These are phyloP conservation scores for Diplazon laetatorius DNA, from an alignment of 2,888 invertebrate genomes.

Conservation along the genomic window DNA sequence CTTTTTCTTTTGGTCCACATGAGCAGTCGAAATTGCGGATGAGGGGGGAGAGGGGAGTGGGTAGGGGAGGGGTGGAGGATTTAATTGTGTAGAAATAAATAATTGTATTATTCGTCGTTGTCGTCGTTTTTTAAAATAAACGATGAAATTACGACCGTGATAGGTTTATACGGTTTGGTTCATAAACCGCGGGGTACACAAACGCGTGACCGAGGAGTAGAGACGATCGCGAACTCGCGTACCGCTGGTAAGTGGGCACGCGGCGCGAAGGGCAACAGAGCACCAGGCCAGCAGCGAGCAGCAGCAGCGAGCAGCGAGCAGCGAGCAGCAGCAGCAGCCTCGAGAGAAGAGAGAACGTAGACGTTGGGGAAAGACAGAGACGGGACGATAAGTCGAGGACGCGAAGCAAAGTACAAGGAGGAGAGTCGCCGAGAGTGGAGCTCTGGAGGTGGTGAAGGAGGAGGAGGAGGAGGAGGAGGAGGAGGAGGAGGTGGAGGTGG, in stretches of 20 bases:
- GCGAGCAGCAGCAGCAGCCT: constrained; percentile 56
- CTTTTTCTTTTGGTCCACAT: too few relatives aligned
- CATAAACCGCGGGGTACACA: too few relatives aligned
- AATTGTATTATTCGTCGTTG: too few relatives aligned
- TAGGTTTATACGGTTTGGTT: too few relatives aligned
- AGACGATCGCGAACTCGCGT: constrained; percentile 69
- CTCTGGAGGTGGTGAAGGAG: too few relatives aligned
- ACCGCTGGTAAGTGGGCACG: constrained; percentile 75
- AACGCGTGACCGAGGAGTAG: constrained; percentile 28
- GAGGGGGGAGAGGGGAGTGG: too few relatives aligned
- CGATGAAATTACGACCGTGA: too few relatives aligned
- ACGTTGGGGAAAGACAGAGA: constrained; percentile 44
- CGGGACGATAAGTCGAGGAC: constrained; percentile 58
- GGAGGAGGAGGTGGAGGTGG: constrained; percentile 56
- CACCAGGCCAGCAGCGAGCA: constrained; percentile 11
- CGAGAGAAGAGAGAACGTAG: constrained; percentile 52
- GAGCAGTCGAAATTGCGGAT: too few relatives aligned
- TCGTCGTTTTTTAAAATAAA: too few relatives aligned
- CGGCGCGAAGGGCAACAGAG: constrained; percentile 56
- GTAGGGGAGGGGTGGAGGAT: too few relatives aligned
- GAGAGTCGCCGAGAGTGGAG: constrained; percentile 54
- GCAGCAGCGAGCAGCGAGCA: constrained; percentile 40
- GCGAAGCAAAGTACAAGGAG: constrained; percentile 61
- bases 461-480: constrained; percentile 34
- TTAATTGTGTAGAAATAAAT: too few relatives aligned